A percentile compares a stretch with the other conserved stretches of the same genome.
These are phyloP conservation scores for Nephrotoma appendiculata DNA, from an alignment of 2,888 invertebrate species.

Conservation along the genomic window DNA sequence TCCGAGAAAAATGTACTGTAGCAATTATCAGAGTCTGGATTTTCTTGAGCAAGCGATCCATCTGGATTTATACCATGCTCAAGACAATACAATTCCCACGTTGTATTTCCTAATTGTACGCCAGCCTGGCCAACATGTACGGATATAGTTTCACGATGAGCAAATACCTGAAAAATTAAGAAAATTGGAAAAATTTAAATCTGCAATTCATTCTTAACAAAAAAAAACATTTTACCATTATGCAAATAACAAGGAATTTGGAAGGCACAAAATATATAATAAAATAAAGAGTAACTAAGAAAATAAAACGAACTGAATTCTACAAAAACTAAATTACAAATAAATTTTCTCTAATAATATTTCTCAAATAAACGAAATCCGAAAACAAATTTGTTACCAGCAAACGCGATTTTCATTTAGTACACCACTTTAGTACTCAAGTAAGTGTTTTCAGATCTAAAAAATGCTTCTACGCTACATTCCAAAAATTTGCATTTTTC, in stretches of 20 bases:
- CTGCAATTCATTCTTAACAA: not conserved
- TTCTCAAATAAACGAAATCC: not conserved
- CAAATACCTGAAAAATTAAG: slow-evolving; percentile 8
- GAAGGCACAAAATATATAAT: not conserved
- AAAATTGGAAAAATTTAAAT: not conserved
- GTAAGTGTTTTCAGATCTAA: not conserved
- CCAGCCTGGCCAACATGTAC: slow-evolving; percentile 72
- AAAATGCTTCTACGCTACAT: no score
- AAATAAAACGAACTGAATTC: not conserved
- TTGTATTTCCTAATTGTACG: slow-evolving; percentile 64
- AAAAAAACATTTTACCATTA: not conserved
- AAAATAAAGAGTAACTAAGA: not conserved
- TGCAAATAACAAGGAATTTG: slow-evolving; percentile 2
- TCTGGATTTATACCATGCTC: slow-evolving; percentile 65
- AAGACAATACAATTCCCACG: slow-evolving; percentile 67
- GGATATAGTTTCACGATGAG: slow-evolving; percentile 59
- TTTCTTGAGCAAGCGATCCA: slow-evolving; percentile 43
- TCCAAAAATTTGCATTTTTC: no score
- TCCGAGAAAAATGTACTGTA: slow-evolving; percentile 63
- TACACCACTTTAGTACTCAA: not conserved
- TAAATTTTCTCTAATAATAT: not conserved
- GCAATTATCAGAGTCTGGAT: slow-evolving; percentile 33
- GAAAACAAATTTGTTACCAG: not conserved
- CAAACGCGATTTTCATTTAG: not conserved
- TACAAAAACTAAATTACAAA: not conserved